These are phyloP conservation scores for Timema podura DNA, from an alignment of 2,888 invertebrate species.

Conservation along the genomic window DNA sequence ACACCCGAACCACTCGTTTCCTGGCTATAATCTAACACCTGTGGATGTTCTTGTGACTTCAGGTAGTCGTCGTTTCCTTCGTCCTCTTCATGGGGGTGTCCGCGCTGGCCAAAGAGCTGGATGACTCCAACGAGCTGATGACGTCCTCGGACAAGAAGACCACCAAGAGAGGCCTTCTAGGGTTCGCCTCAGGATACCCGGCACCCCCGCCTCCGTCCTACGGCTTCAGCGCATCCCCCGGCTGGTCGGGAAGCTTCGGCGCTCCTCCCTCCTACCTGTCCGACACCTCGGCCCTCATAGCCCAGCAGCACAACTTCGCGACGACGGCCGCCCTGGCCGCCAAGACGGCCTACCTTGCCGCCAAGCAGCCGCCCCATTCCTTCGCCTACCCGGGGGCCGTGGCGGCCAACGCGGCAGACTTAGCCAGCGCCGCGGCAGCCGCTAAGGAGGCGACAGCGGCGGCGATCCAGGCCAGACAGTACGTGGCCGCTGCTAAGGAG, in stretches of 20 bases:
- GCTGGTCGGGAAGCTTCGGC: not conserved
- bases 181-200: constrained; percentile 15
- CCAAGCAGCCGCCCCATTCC: constrained; percentile 19
- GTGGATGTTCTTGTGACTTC: not conserved
- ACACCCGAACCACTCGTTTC: not conserved
- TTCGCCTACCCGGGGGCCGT: constrained; percentile 20
- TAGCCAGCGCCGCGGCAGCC: constrained; percentile 51
- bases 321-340: constrained; percentile 20
- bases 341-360: constrained; percentile 21
- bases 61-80: constrained; percentile 15
- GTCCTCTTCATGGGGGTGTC: not conserved
- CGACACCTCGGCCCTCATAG: constrained; percentile 18
- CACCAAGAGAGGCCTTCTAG: constrained; percentile 19
- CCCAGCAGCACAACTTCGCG: constrained; percentile 17
- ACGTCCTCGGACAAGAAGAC: constrained; percentile 18
- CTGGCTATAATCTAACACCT: not conserved
- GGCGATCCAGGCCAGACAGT: constrained; percentile 64
- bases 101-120: not conserved
- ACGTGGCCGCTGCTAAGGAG: constrained; percentile 67
- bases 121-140: not conserved
- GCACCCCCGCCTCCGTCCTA: constrained; percentile 12
- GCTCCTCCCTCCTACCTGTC: constrained; percentile 13
- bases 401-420: constrained; percentile 24
- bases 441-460: constrained; percentile 62
- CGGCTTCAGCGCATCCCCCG: not conserved